Evolutionary conservation across 2,797 vertebrate species (phyloP), one percentile per base, ranked within the genome.

Genomic region (Melopsittacus undulatus): DNA sequence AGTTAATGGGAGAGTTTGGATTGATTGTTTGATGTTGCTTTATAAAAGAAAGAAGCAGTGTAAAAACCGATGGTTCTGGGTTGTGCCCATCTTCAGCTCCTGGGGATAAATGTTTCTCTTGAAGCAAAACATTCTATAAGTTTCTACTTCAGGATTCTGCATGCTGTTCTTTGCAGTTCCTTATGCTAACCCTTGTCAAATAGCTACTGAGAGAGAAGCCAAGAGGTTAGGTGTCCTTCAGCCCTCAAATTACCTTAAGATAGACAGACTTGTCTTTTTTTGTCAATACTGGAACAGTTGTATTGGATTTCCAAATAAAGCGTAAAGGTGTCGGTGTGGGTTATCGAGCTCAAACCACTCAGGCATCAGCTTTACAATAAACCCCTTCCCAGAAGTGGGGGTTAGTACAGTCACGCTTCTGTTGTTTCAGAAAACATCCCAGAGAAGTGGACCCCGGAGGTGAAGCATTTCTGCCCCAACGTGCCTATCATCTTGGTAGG

Each of bases 401-500:
- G 72, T 61, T 43, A 73, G 21, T 89, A 54, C 30, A 42, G 48
- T 77, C 26, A 61, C 40, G 16, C 12, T 66, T 87, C 10, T 16
- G 9, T 83, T 83, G 64, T 73, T 68, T 18, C 96, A 99, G 99
- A 99, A 98, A 99, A 99, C 98, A 99, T 99, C 98, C 99, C 99
- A 92, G 99, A 99, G 97, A 99, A 99, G 91, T 99, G 99, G 99
- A 99, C 99, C 70, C 99, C 99, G 0, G 99, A 99, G 97, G 99
- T 99, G 80, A 99, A 99, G 98, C 99, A 99, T 97, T 99, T 99
- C 97, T 99, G 99, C 96, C 99, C 99, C 94, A 99, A 99, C 3
- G 99, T 99, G 97, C 99, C 99, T 97, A 99, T 99, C 95, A 99
- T 99, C 97, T 98, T 99, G 76, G 99, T 99, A 94, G 99, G 99